Base-by-base conservation (phyloP, 2,113 vertebrate species). In the Leptosomus discolor region DNA sequence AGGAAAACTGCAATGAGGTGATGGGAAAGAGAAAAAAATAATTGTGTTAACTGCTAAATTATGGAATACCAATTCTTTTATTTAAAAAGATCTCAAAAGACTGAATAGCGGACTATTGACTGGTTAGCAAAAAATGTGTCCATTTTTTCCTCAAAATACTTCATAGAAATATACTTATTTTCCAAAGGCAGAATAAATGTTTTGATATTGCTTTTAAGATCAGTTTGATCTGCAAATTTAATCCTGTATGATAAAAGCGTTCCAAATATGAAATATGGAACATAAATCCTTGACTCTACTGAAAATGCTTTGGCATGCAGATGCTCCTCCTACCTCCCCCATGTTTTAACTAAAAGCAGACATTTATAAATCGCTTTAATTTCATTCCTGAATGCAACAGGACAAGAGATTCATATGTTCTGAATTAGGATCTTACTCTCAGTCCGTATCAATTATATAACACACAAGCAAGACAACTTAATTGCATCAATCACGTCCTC, bases 371-470 rank as follows among this genome's bases (percentile, higher is more conserved):
- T 97, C 50, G 97, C 98, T 98, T 98, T 97, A 97, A 98, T 98
- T 98, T 98, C 88, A 97, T 98, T 98, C 98, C 98, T 73, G 96
- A 98, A 98, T 95, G 92, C 97, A 98, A 97, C 96, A 97, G 97
- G 98, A 98, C 98, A 98, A 97, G 98, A 97, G 97, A 97, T 96
- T 98, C 98, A 98, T 97, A 97, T 99, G 98, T 98, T 98, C 98
- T 92, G 97, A 98, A 98, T 99, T 98, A 99, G 98, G 94, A 97
- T 98, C 98, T 92, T 98, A 98, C 97, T 98, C 96, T 97, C 98
- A 98, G 98, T 98, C 98, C 97, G 93, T 98, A 98, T 98, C 98
- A 98, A 98, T 99, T 99, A 98, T 98, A 97, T 97, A 98, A 98
- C 98, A 98, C 98, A 98, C 98, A 98, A 98, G 97, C 97, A 98